Evolutionary conservation across 2,888 invertebrate species (phyloP).

Genomic region (Agriotes lineatus): DNA sequence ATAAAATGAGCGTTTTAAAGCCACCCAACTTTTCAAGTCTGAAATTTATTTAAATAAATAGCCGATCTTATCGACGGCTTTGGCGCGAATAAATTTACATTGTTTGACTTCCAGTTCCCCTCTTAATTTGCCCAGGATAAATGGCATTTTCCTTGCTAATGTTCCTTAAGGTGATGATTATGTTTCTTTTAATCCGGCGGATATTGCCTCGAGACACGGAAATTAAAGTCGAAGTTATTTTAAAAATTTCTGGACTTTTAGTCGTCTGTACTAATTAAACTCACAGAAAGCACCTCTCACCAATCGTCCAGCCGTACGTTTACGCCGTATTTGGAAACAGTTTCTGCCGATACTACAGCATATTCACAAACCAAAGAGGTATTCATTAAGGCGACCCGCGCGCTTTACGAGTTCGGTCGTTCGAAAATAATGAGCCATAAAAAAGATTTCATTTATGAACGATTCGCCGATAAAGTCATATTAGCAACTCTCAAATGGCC

Average conservation of each 20-base stretch:
- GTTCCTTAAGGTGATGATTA: neutral
- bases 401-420: slow-evolving; percentile 31
- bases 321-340: neutral
- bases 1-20: too few relatives aligned
- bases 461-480: slow-evolving; percentile 32
- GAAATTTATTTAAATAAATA: too few relatives aligned
- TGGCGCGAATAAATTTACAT: too few relatives aligned
- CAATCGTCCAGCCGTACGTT: neutral
- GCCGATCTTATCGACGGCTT: too few relatives aligned
- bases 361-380: slow-evolving; percentile 16
- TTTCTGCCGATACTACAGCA: neutral
- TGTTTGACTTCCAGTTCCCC: too few relatives aligned
- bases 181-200: slow-evolving; percentile 23
- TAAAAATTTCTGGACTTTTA: neutral
- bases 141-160: too few relatives aligned
- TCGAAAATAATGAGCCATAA: slow-evolving; percentile 34
- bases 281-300: neutral
- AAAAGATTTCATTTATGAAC: slow-evolving; percentile 32
- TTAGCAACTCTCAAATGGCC: slow-evolving; percentile 17
- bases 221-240: slow-evolving; percentile 24
- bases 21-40: too few relatives aligned
- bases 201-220: slow-evolving; percentile 26
- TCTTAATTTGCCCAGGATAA: too few relatives aligned
- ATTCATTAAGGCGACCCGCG: slow-evolving; percentile 3
- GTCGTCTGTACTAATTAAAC: slow-evolving; percentile 2